Conservation (phyloP, 2,888 invertebrate genomes). For the Reticulitermes lucifugus region DNA sequence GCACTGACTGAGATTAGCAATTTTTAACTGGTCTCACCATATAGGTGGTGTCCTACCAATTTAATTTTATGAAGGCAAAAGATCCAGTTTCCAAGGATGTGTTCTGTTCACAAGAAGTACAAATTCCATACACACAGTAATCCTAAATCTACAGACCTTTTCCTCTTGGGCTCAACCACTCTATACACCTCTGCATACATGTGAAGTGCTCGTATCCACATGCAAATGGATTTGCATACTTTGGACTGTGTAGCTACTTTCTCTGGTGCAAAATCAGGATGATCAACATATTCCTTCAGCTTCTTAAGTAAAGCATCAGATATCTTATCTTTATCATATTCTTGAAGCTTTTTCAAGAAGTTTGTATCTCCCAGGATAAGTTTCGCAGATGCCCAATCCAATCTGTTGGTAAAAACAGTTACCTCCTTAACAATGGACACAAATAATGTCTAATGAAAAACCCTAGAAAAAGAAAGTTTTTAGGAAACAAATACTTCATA, state of each 20-base stretch:
- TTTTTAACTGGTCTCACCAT: too few species aligned
- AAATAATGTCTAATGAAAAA: too few species aligned
- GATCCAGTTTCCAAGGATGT: too few species aligned
- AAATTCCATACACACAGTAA: too few species aligned
- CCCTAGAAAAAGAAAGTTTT: too few species aligned
- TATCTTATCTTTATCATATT: conserved; percentile 90
- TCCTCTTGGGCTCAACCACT: conserved; percentile 89
- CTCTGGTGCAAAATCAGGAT: conserved; percentile 88
- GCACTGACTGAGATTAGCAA: too few species aligned
- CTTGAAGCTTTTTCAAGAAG: conserved; percentile 84
- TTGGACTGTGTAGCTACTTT: conserved; percentile 86
- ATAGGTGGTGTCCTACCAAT: too few species aligned
- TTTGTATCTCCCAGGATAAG: conserved; percentile 82
- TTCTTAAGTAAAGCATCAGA: conserved; percentile 80
- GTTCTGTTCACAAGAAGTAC: too few species aligned
- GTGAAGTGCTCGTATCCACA: conserved; percentile 94
- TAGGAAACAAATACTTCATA: too few species aligned
- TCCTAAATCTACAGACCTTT: conserved; percentile 69
- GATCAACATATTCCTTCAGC: conserved; percentile 82
- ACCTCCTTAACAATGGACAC: too few species aligned
- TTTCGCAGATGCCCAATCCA: conserved; percentile 90
- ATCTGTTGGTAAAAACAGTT: conserved; percentile 65
- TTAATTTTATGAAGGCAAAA: too few species aligned
- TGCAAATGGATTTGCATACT: conserved; percentile 90
- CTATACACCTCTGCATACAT: conserved; percentile 88